Evolutionary conservation across 2,113 vertebrate species (phyloP).

Genomic region (Heterotis niloticus): DNA sequence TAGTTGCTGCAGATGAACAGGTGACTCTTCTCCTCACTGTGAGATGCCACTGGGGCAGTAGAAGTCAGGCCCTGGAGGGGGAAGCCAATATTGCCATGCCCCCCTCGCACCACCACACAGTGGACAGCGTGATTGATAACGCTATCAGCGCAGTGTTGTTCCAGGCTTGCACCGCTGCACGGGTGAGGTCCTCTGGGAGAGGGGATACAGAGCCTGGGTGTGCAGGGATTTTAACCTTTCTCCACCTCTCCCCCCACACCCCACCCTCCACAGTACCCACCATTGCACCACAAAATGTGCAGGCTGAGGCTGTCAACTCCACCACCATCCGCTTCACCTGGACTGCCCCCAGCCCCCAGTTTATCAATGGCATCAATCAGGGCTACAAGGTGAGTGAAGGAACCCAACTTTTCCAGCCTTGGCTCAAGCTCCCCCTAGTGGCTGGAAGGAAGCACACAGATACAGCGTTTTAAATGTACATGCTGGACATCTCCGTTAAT

Average conservation of each 20-base stretch:
- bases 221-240: constrained; percentile 20
- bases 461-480: not conserved
- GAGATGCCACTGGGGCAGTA: too few species aligned
- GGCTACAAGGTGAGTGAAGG: constrained; percentile 85
- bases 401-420: not conserved
- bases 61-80: not conserved
- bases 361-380: constrained; percentile 98
- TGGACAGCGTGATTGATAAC: not conserved
- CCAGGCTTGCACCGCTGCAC: not conserved
- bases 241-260: constrained; percentile 16
- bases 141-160: not conserved
- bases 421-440: constrained; percentile 67
- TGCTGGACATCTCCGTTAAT: not conserved
- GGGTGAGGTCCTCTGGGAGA: not conserved
- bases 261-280: constrained; percentile 79
- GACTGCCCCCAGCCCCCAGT: constrained; percentile 94
- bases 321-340: constrained; percentile 90
- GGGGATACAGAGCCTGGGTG: not conserved
- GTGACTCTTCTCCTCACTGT: too few species aligned
- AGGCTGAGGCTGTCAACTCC: constrained; percentile 87
- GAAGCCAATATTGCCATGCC: not conserved
- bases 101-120: not conserved
- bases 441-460: constrained; percentile 44
- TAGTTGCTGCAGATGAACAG: too few species aligned
- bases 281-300: constrained; percentile 87